phyloP scores from a whole-genome alignment of 2,888 invertebrate species.

The Hanleya hanleyi region DNA sequence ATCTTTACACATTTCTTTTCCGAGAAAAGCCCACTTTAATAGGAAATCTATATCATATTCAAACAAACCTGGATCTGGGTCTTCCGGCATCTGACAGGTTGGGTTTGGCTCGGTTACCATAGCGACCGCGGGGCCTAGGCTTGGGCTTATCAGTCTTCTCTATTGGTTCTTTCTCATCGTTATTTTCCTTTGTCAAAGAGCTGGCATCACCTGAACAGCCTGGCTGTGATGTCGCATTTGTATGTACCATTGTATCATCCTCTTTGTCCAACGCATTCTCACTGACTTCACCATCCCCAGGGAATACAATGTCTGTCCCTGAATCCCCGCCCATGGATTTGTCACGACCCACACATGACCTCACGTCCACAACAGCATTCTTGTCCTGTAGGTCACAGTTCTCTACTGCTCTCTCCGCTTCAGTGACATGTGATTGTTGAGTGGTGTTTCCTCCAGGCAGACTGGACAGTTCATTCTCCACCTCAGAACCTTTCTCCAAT shows the following conservation, averaged over 20 bases:
- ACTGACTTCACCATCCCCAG: neutral
- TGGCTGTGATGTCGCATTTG: no score
- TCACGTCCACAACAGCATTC: neutral
- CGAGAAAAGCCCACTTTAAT: no score
- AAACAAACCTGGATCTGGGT: neutral
- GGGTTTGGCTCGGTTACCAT: neutral
- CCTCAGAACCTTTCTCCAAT: neutral
- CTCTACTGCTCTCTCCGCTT: neutral
- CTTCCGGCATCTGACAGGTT: neutral
- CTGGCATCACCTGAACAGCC: neutral
- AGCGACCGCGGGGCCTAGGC: neutral
- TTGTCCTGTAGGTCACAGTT: neutral
- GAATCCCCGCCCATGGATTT: neutral
- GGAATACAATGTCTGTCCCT: neutral
- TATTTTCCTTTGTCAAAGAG: neutral
- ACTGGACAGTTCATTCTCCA: neutral
- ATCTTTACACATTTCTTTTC: no score
- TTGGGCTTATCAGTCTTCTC: neutral
- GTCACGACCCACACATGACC: neutral
- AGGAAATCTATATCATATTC: no score
- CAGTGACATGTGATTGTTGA: neutral
- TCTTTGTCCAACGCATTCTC: neutral
- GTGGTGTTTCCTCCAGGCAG: neutral
- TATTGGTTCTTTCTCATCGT: neutral
- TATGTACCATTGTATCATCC: no score